Percentiles rank a stretch among this genome's conserved stretches.
Evolutionary conservation across 2,113 vertebrate species (phyloP).

Genomic region (Lanius collurio): DNA sequence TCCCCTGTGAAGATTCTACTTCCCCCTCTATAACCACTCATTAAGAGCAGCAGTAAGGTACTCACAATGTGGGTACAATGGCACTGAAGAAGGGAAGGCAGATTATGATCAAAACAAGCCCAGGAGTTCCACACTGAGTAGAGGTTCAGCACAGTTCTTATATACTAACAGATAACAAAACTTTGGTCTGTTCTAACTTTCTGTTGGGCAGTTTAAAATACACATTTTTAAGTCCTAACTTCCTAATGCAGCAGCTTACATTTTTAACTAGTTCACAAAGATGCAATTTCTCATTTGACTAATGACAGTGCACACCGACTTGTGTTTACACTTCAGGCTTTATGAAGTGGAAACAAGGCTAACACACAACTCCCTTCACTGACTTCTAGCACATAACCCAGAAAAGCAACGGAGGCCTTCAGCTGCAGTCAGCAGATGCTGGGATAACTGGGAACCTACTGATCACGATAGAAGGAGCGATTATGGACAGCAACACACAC

Average conservation of each 20-base stretch:
- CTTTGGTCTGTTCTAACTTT: background rate
- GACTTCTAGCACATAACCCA: background rate
- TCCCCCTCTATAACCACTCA: background rate
- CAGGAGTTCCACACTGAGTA: background rate
- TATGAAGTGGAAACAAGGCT: background rate
- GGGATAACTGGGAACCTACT: background rate
- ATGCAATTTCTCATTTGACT: background rate
- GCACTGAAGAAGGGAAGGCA: background rate
- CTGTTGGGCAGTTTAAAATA: background rate
- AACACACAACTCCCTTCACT: background rate
- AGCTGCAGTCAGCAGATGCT: background rate
- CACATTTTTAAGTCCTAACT: background rate
- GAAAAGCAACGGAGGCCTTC: background rate
- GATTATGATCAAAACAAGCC: background rate
- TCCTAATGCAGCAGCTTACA: background rate
- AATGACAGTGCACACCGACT: background rate
- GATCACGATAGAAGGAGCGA: rapidly evolving
- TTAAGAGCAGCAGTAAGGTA: background rate
- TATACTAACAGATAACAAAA: rapidly evolving
- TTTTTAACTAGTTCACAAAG: background rate
- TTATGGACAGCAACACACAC: rapidly evolving
- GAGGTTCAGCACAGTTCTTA: background rate
- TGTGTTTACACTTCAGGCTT: rapidly evolving
- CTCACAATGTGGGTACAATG: too few species aligned
- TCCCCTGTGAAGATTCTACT: background rate